A percentile compares a stretch with the other conserved stretches of the same genome.
These are phyloP conservation scores for Bradypodion pumilum DNA, from an alignment of 2,797 vertebrate genomes.

Conservation along the genomic window DNA sequence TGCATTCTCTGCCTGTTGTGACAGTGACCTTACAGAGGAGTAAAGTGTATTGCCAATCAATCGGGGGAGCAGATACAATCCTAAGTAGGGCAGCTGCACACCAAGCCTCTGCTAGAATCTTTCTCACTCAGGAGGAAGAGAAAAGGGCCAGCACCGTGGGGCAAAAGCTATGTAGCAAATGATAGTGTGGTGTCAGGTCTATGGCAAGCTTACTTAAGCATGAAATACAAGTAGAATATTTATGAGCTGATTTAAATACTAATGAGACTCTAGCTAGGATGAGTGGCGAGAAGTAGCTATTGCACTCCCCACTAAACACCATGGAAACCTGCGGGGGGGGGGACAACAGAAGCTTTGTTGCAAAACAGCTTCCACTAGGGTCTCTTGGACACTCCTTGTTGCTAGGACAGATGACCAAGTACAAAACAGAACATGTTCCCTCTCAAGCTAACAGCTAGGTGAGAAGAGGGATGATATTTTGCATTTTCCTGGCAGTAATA, in stretches of 20 bases:
- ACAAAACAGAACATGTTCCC: background rate
- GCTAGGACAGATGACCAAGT: background rate
- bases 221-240: conserved; percentile 47
- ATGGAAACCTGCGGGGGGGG: background rate
- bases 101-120: background rate
- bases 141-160: background rate
- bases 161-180: conserved; percentile 32
- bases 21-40: background rate
- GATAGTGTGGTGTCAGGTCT: conserved; percentile 39
- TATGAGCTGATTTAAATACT: conserved; percentile 51
- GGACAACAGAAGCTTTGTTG: background rate
- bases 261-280: conserved; percentile 29
- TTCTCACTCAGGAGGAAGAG: background rate
- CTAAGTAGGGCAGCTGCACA: background rate
- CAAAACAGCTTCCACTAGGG: conserved; percentile 17
- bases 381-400: background rate
- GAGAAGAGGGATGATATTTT: no score
- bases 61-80: background rate
- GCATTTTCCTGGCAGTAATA: no score
- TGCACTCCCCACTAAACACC: conserved; percentile 1
- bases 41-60: background rate
- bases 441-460: background rate
- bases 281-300: conserved; percentile 2
- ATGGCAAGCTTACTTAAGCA: conserved; percentile 44
- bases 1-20: background rate